phyloP scores from a whole-genome alignment of 2,888 invertebrate genomes.

The Ligdia adustata region DNA sequence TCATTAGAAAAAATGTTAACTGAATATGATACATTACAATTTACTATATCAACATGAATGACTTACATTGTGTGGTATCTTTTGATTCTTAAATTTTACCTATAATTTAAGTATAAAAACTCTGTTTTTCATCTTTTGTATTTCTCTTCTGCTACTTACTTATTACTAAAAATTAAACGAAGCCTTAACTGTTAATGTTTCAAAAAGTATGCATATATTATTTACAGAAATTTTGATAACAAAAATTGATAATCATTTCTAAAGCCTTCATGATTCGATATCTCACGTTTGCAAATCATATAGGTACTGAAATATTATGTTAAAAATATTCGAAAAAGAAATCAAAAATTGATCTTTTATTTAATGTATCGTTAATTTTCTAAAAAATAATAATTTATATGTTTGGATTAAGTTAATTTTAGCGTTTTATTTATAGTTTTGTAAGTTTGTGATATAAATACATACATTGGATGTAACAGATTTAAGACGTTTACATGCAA shows the following conservation, averaged over 20 bases:
- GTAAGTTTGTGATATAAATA: no score
- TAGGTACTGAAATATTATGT: no score
- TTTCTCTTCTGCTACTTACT: no score
- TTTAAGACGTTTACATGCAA: no score
- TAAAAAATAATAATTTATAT: no score
- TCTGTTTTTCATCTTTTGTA: not conserved
- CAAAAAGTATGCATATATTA: not conserved
- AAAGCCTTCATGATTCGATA: no score
- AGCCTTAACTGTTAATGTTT: not conserved
- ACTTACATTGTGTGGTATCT: slow-evolving; percentile 16
- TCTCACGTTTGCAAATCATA: not conserved
- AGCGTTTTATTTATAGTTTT: no score
- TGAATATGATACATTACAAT: not conserved
- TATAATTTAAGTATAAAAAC: not conserved
- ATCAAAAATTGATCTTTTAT: no score
- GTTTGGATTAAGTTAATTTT: no score
- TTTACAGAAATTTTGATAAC: not conserved
- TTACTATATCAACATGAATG: slow-evolving; percentile 2
- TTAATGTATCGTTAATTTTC: no score
- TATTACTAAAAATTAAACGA: not conserved
- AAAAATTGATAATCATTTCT: not conserved
- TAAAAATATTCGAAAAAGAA: no score
- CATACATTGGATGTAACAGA: no score
- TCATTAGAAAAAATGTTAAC: not conserved
- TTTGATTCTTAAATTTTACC: not conserved